phyloP scores from a whole-genome alignment of 2,888 invertebrate genomes.

The Ormyrus nitidulus region DNA sequence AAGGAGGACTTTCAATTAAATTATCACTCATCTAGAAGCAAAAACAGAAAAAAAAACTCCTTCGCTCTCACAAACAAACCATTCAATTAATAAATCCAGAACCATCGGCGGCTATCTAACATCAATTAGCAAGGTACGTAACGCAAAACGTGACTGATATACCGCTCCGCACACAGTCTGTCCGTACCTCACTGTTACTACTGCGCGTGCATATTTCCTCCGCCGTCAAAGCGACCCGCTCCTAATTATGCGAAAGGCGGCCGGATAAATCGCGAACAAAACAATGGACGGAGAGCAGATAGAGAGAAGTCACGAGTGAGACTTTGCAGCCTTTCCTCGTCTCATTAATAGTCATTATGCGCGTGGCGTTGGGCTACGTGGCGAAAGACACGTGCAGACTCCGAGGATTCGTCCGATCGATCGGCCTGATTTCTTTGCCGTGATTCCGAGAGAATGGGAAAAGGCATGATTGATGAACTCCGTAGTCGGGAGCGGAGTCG shows the following conservation, averaged over 20 bases:
- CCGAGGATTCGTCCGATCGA: too few species aligned
- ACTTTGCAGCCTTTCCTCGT: conserved; percentile 4
- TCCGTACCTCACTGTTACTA: neutral
- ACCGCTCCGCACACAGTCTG: conserved; percentile 3
- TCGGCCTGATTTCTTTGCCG: too few species aligned
- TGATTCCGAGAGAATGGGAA: neutral
- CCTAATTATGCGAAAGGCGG: conserved; percentile 31
- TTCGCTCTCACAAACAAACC: too few species aligned
- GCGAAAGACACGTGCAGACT: neutral
- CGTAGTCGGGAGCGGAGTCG: neutral
- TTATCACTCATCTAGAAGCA: too few species aligned
- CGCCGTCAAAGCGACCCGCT: conserved; percentile 34
- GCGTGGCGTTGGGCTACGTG: neutral
- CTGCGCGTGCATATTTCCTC: neutral
- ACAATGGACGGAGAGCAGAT: conserved; percentile 7
- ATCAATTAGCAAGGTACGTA: neutral
- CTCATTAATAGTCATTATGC: conserved; percentile 22
- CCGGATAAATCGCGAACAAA: conserved; percentile 9
- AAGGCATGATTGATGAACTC: neutral
- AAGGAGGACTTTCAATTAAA: too few species aligned
- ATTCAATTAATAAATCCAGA: too few species aligned
- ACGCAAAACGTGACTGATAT: conserved; percentile 20
- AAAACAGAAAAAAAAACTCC: too few species aligned
- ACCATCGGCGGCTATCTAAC: too few species aligned
- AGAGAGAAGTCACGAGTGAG: conserved; percentile 6